Conservation (phyloP, 2,888 invertebrate genomes). For the Mesorhabditis belari region DNA sequence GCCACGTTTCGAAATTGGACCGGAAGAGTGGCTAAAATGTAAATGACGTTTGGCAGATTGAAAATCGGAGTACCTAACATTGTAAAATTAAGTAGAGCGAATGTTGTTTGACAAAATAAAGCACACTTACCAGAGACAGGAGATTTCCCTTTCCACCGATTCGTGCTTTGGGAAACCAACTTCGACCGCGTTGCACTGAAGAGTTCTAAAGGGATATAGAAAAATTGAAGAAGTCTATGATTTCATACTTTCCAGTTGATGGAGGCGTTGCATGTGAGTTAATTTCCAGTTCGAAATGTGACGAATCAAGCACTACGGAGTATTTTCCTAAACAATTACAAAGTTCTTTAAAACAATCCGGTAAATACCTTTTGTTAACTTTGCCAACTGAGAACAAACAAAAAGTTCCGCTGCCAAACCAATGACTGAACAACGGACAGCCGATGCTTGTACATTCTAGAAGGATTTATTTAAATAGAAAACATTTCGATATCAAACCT, state of each 20-base stretch:
- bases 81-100: too few species aligned
- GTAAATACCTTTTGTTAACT: slow-evolving; percentile 67
- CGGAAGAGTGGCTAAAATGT: background rate
- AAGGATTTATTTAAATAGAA: background rate
- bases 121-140: slow-evolving; percentile 40
- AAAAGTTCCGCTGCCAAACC: slow-evolving; percentile 90
- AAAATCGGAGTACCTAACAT: background rate
- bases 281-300: slow-evolving; percentile 63
- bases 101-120: background rate
- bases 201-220: too few species aligned
- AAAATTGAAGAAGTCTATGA: background rate
- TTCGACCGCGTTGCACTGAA: slow-evolving; percentile 34
- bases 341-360: too few species aligned
- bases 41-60: background rate
- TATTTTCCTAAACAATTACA: slow-evolving; percentile 53
- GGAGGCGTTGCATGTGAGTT: slow-evolving; percentile 57
- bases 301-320: slow-evolving; percentile 76
- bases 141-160: slow-evolving; percentile 21
- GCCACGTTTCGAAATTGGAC: slow-evolving; percentile 41
- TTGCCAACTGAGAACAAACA: slow-evolving; percentile 77
- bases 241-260: slow-evolving; percentile 13
- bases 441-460: slow-evolving; percentile 63
- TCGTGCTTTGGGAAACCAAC: slow-evolving; percentile 48
- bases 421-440: slow-evolving; percentile 85
- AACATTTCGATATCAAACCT: slow-evolving; percentile 56